A percentile compares a stretch with the other conserved stretches of the same genome.
These are phyloP conservation scores for Mastomys coucha DNA, from an alignment of 2,113 vertebrate species.

Conservation along the genomic window DNA sequence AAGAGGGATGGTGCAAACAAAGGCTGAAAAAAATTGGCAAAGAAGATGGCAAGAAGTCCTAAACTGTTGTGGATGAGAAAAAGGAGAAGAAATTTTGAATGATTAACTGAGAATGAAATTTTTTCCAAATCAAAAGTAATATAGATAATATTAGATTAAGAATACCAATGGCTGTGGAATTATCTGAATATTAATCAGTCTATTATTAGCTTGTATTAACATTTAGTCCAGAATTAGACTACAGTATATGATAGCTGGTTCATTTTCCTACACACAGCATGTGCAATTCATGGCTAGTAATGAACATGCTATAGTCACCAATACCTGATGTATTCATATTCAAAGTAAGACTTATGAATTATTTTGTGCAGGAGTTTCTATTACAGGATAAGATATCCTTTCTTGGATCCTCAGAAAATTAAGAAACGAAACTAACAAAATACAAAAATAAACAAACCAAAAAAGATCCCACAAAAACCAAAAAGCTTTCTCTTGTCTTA, in stretches of 20 bases:
- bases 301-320: not conserved
- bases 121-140: not conserved
- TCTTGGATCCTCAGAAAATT: not conserved
- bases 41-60: not conserved
- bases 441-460: too few species aligned
- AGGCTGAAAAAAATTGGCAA: not conserved
- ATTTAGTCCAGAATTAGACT: not conserved
- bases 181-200: not conserved
- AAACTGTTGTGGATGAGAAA: not conserved
- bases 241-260: not conserved
- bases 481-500: not conserved
- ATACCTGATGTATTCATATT: not conserved
- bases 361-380: not conserved
- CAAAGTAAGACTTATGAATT: not conserved
- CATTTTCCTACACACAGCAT: not conserved
- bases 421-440: not conserved
- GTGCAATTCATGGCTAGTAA: not conserved
- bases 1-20: not conserved
- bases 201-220: not conserved
- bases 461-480: too few species aligned
- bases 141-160: not conserved
- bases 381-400: not conserved
- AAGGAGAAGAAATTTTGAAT: not conserved
- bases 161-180: not conserved
- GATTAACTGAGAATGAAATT: not conserved